Conservation (phyloP, 2,888 invertebrate genomes). For the Criorhina ranunculi region DNA sequence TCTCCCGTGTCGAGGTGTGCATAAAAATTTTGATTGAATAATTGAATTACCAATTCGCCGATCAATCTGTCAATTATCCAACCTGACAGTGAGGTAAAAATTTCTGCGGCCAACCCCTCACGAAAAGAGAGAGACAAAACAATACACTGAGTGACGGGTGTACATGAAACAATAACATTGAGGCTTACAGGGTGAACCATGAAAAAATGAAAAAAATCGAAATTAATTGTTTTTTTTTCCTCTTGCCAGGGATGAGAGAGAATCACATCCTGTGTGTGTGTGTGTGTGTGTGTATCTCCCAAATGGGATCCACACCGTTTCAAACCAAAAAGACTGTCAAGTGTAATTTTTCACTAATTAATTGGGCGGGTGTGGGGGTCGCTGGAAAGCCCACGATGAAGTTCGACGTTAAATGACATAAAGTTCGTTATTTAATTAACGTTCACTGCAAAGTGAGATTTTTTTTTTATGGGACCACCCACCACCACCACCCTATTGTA, state of each 20-base stretch:
- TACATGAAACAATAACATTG: slow-evolving; percentile 72
- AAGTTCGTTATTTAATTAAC: slow-evolving; percentile 74
- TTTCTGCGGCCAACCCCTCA: slow-evolving; percentile 59
- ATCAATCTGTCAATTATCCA: slow-evolving; percentile 80
- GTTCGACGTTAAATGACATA: slow-evolving; percentile 40
- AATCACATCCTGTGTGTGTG: slow-evolving; percentile 1
- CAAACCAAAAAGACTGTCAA: slow-evolving; percentile 62
- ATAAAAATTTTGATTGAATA: slow-evolving; percentile 79
- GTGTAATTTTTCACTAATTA: slow-evolving; percentile 74
- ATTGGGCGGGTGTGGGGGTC: slow-evolving; percentile 24
- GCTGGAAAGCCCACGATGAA: slow-evolving; percentile 48
- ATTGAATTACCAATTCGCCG: slow-evolving; percentile 80
- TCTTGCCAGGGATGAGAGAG: slow-evolving; percentile 25
- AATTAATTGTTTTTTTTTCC: slow-evolving; percentile 68
- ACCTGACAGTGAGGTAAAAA: slow-evolving; percentile 75
- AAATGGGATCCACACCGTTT: slow-evolving; percentile 67
- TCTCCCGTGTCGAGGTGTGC: slow-evolving; percentile 63
- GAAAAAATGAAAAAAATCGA: slow-evolving; percentile 29
- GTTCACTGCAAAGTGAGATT: slow-evolving; percentile 46
- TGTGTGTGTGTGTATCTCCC: slow-evolving; percentile 37
- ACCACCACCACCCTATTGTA: no score
- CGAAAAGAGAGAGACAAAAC: slow-evolving; percentile 7
- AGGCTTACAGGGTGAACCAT: slow-evolving; percentile 65
- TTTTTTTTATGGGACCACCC: no score
- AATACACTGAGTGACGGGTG: slow-evolving; percentile 45